Evolutionary conservation across 2,888 invertebrate species (phyloP).

Genomic region (Chorisops tibialis): DNA sequence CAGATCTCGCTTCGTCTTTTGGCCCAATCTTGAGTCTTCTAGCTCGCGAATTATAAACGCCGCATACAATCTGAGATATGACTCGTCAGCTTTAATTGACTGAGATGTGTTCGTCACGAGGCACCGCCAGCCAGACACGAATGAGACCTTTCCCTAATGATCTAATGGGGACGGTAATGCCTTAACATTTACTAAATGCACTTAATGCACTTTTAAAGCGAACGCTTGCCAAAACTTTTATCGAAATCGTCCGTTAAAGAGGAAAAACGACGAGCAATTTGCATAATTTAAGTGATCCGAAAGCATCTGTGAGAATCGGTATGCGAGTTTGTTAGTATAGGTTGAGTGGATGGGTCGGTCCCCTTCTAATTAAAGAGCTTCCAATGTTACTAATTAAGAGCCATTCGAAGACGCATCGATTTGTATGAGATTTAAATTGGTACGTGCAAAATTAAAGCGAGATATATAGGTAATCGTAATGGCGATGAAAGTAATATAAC

Average conservation of each 20-base stretch:
- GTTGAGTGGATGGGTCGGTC: neutral
- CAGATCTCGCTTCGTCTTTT: neutral
- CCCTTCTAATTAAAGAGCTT: constrained; percentile 7
- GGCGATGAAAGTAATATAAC: too few relatives aligned
- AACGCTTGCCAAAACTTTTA: constrained; percentile 28
- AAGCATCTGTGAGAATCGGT: neutral
- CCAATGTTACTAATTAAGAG: constrained; percentile 3
- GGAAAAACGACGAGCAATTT: constrained; percentile 27
- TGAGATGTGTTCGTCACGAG: constrained; percentile 16
- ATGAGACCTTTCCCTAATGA: constrained; percentile 9
- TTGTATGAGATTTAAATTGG: too few relatives aligned
- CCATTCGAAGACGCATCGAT: neutral
- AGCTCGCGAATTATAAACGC: neutral
- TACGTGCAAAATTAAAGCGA: too few relatives aligned
- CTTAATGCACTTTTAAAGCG: constrained; percentile 7
- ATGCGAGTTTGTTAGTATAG: neutral
- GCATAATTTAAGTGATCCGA: constrained; percentile 12
- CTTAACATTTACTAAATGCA: neutral
- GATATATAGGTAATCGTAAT: too few relatives aligned
- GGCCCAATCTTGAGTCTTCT: too few relatives aligned
- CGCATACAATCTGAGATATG: neutral
- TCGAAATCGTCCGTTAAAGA: constrained; percentile 30
- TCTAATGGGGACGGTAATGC: neutral
- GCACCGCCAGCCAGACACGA: constrained; percentile 16
- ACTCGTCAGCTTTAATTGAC: constrained; percentile 8